Evolutionary conservation across 2,113 vertebrate species (phyloP).

Genomic region (Cairina moschata): DNA sequence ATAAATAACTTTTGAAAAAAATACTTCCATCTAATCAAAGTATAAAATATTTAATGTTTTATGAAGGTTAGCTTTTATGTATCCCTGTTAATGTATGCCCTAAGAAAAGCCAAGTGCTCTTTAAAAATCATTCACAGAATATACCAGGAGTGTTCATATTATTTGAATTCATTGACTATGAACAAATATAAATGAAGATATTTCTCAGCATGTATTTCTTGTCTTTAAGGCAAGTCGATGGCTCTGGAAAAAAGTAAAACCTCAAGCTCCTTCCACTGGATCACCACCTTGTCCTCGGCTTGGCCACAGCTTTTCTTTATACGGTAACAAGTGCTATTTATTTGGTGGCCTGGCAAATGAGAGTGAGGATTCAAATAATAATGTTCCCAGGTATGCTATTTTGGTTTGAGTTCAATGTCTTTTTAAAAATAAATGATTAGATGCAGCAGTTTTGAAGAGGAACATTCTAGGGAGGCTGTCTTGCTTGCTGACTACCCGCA

Average conservation of each 20-base stretch:
- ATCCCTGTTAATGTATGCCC: neutral
- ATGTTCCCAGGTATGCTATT: conserved; percentile 86
- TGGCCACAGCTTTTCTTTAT: conserved; percentile 90
- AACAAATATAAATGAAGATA: neutral
- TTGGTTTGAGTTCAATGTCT: neutral
- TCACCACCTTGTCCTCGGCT: conserved; percentile 87
- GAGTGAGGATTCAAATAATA: conserved; percentile 93
- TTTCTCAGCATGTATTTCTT: conserved; percentile 15
- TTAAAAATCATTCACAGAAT: neutral
- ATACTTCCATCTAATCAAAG: neutral
- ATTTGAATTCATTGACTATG: neutral
- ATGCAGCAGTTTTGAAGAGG: neutral
- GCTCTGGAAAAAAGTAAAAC: conserved; percentile 98
- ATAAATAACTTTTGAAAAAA: neutral
- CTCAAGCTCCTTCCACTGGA: conserved; percentile 83
- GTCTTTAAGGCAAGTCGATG: conserved; percentile 90
- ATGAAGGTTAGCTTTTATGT: neutral
- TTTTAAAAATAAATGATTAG: neutral
- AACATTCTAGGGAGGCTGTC: neutral
- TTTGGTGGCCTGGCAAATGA: conserved; percentile 92
- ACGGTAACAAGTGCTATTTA: conserved; percentile 91
- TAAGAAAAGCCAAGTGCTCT: neutral
- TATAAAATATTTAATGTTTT: neutral
- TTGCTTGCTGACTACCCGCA: neutral
- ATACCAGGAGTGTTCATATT: neutral